Evolutionary conservation across 2,888 invertebrate species (phyloP).

Genomic region (Drosophila neotestacea): DNA sequence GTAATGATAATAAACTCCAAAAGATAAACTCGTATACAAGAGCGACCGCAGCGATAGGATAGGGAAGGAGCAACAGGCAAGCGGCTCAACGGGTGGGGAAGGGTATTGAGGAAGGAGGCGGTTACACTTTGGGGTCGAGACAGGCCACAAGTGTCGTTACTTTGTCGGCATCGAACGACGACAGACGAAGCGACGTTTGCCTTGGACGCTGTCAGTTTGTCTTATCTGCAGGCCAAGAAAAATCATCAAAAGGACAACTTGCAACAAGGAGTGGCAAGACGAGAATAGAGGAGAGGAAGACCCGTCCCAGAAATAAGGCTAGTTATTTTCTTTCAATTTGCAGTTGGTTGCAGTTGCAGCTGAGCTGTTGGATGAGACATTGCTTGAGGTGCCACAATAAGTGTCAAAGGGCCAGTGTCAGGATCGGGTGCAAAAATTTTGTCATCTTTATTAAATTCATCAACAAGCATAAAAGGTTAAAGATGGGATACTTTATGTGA

Average conservation of each 20-base stretch:
- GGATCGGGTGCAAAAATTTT: not conserved
- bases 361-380: not conserved
- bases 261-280: not conserved
- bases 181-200: conserved; percentile 3
- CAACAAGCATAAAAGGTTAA: not conserved
- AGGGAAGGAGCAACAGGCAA: conserved; percentile 11
- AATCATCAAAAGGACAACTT: conserved; percentile 9
- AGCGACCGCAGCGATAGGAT: conserved; percentile 28
- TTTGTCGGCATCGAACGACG: conserved; percentile 33
- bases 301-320: conserved; percentile 33
- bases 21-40: conserved; percentile 64
- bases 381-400: conserved; percentile 9
- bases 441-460: conserved; percentile 8
- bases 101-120: not conserved
- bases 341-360: conserved; percentile 19
- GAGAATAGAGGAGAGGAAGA: not conserved
- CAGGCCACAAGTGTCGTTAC: conserved; percentile 56
- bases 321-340: conserved; percentile 80
- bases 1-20: conserved; percentile 83
- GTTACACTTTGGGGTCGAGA: conserved; percentile 20
- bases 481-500: not conserved
- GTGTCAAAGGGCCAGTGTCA: conserved; percentile 5
- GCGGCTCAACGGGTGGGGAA: not conserved
- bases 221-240: conserved; percentile 58
- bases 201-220: conserved; percentile 64